Evolutionary conservation across 2,113 vertebrate species (phyloP).

Genomic region (Suricata suricatta): DNA sequence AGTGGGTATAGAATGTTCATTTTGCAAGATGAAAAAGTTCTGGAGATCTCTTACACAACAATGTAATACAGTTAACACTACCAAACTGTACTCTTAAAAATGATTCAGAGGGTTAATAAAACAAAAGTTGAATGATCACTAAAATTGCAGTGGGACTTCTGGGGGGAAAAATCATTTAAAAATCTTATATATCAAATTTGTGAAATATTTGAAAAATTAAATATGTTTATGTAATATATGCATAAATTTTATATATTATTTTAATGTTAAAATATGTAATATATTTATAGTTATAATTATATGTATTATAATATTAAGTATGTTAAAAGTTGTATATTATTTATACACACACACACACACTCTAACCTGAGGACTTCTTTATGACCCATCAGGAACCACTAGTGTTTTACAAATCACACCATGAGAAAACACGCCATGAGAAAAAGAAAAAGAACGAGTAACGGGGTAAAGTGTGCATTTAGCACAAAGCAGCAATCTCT

Average conservation of each 20-base stretch:
- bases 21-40: not conserved
- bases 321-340: not conserved
- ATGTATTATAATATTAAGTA: not conserved
- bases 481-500: conserved; percentile 60
- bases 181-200: not conserved
- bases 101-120: not conserved
- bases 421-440: not conserved
- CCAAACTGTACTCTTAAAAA: not conserved
- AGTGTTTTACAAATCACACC: not conserved
- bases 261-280: not conserved
- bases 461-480: conserved; percentile 59
- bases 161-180: not conserved
- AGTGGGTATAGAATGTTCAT: not conserved
- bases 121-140: not conserved
- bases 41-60: not conserved
- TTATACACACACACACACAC: not conserved
- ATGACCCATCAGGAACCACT: not conserved
- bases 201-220: not conserved
- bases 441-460: not conserved
- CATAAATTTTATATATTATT: not conserved
- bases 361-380: not conserved
- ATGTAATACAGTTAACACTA: not conserved
- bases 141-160: not conserved
- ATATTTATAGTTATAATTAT: not conserved
- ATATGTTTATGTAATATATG: not conserved